Evolutionary conservation across 2,797 vertebrate species (phyloP), one percentile per base, ranked within the genome.

Genomic region (Prunella strophiata): DNA sequence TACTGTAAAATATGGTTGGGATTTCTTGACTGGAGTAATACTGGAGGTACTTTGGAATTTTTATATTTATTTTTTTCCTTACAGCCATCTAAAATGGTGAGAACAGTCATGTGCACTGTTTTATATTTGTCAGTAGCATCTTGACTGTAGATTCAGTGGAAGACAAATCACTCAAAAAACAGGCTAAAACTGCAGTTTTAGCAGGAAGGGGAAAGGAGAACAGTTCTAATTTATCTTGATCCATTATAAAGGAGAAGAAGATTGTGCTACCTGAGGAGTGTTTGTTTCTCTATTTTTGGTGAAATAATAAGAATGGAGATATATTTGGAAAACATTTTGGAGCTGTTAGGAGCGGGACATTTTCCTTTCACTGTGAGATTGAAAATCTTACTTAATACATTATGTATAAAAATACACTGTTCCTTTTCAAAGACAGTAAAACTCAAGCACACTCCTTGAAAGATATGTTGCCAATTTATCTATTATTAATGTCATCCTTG

Each of bases 21-120:
- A 38, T 75, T 88, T 86, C 36, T 88, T 89, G 26, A 50, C 55
- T 67, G 30, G 27, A 59, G 23, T 51, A n/a, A n/a, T 62, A 51
- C 21, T 27, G 25, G 58, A 78, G 18, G 29, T 4, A 7, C 50
- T 45, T 51, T 20, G 7, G 22, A 52, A n/a, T 43, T 61, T 42
- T 27, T 76, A 5, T 40, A 0, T 38, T 0, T 38, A 0, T 38
- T 1, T 29, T 29, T 59, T 63, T 62, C 8, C 7, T 80, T 78
- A 18, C 15, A 68, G 22, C 19, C 25, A 59, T 57, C 73, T 84
- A 29, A 72, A 86, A 70, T 40, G 5, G 3, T 68, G 50, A 65
- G 34, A 75, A 62, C 13, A 9, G 36, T 78, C 22, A 5, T 52
- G 20, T 17, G 36, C 36, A 7, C 17, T 40, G 11, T 74, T 72